phyloP scores from a whole-genome alignment of 2,888 invertebrate species.

The Watsonalla cultraria region DNA sequence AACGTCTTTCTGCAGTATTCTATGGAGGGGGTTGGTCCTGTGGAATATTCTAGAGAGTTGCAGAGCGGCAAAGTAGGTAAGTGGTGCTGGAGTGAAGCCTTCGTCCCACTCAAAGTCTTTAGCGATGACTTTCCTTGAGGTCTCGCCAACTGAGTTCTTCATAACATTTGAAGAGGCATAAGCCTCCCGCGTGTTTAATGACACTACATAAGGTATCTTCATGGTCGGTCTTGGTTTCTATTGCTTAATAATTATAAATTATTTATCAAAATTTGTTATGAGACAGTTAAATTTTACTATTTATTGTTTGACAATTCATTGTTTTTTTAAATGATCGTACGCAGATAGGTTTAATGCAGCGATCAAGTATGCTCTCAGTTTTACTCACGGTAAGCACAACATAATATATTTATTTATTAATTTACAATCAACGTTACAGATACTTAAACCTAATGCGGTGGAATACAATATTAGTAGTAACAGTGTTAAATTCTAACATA shows the following conservation, averaged over 20 bases:
- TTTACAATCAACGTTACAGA: no score
- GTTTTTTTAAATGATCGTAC: no score
- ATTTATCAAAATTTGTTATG: no score
- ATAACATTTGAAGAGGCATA: slow-evolving; percentile 48
- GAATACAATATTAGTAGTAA: no score
- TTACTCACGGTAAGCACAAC: no score
- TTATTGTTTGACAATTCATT: no score
- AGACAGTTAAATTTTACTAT: no score
- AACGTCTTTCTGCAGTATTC: slow-evolving; percentile 76
- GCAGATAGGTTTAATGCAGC: no score
- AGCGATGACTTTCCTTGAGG: slow-evolving; percentile 49
- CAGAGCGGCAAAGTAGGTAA: slow-evolving; percentile 52
- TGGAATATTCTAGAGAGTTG: slow-evolving; percentile 60
- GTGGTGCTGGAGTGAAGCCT: slow-evolving; percentile 57
- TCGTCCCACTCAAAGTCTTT: slow-evolving; percentile 72
- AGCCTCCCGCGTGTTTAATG: slow-evolving; percentile 44
- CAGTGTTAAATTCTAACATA: no score
- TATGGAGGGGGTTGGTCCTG: slow-evolving; percentile 71
- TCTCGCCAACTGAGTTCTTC: slow-evolving; percentile 43
- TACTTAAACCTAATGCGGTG: no score
- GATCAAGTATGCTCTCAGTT: no score
- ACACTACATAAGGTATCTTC: slow-evolving; percentile 68
- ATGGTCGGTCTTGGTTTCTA: slow-evolving; percentile 26
- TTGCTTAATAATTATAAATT: not conserved
- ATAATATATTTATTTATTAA: no score